These are phyloP conservation scores for Petrocephalus microphthalmus DNA, from an alignment of 2,113 vertebrate species.

Conservation along the genomic window DNA sequence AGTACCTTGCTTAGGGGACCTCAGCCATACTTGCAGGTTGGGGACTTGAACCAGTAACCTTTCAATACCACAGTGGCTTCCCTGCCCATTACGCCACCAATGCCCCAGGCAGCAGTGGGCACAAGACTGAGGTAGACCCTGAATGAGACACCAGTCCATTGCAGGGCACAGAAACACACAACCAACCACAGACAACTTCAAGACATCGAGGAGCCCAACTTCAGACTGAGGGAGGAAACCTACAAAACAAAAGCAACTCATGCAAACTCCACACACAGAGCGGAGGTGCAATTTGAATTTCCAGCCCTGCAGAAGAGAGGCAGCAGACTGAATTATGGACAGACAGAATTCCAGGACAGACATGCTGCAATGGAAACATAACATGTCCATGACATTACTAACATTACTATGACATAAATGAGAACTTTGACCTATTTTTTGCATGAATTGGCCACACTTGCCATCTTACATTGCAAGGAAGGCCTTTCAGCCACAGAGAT, in stretches of 20 bases:
- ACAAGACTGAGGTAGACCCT: neutral
- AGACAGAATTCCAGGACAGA: neutral
- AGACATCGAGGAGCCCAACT: neutral
- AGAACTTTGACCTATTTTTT: neutral
- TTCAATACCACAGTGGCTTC: no score
- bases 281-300: neutral
- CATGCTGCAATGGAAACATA: neutral
- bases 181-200: neutral
- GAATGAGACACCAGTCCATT: neutral
- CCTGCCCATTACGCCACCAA: no score
- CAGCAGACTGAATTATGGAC: neutral
- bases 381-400: neutral
- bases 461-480: neutral
- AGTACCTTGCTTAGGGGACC: no score
- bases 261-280: neutral
- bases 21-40: no score
- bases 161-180: neutral
- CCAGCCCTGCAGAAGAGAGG: neutral
- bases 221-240: neutral
- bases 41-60: no score
- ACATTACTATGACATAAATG: neutral
- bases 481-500: neutral
- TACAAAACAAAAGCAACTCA: neutral
- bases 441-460: neutral
- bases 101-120: neutral